A percentile compares a stretch with the other conserved stretches of the same genome.
phyloP scores from a whole-genome alignment of 2,888 invertebrate species.

The Pandemis cinnamomeana region DNA sequence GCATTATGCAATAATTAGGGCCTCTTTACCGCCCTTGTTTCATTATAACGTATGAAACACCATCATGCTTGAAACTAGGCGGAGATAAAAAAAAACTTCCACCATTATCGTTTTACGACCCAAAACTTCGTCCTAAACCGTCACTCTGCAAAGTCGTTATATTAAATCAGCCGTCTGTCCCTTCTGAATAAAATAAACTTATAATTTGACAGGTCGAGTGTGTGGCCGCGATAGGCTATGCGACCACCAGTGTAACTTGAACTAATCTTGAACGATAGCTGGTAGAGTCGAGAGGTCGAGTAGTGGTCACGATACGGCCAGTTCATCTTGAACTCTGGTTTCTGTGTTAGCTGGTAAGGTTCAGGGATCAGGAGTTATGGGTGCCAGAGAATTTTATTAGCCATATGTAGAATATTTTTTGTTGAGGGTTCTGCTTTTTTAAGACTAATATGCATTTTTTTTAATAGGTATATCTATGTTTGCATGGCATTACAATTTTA shows the following conservation, averaged over 20 bases:
- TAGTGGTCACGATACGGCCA: neutral
- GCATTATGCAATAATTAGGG: too few species aligned
- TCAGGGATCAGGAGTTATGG: neutral
- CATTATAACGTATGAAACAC: neutral
- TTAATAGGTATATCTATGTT: too few species aligned
- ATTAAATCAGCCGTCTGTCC: conserved; percentile 51
- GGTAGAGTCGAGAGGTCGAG: neutral
- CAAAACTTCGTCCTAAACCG: conserved; percentile 22
- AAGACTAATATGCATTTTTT: too few species aligned
- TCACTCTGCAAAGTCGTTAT: conserved; percentile 36
- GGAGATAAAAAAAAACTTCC: conserved; percentile 32
- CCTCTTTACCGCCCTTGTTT: too few species aligned
- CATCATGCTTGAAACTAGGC: neutral
- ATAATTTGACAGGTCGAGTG: conserved; percentile 41
- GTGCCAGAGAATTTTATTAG: neutral
- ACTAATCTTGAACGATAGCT: neutral
- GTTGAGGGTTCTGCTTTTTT: neutral
- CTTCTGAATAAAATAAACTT: conserved; percentile 48
- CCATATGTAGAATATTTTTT: neutral
- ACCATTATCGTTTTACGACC: conserved; percentile 29
- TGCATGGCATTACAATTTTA: too few species aligned
- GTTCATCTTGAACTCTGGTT: neutral
- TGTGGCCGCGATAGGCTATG: conserved; percentile 21
- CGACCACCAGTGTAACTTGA: neutral
- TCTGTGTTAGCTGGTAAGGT: neutral